These are phyloP conservation scores for Dipodomys ordii DNA, from an alignment of 2,113 vertebrate species.

Conservation along the genomic window DNA sequence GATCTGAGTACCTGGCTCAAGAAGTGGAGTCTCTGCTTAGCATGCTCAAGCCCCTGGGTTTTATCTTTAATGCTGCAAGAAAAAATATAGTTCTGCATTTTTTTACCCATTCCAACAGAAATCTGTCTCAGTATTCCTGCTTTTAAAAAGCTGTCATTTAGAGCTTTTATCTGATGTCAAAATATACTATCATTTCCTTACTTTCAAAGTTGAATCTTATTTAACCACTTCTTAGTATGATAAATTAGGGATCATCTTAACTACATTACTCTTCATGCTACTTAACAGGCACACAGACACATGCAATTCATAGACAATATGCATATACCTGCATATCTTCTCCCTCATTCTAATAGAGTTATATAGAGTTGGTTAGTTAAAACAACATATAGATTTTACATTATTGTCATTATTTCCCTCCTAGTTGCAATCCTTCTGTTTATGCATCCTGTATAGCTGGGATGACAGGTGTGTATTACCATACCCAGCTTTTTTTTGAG, in stretches of 20 bases:
- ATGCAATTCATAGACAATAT: neutral
- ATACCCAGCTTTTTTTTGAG: too few species aligned
- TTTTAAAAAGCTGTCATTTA: neutral
- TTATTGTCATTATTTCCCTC: neutral
- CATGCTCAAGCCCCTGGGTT: too few species aligned
- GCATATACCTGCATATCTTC: neutral
- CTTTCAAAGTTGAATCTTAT: constrained; percentile 12
- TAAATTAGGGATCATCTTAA: neutral
- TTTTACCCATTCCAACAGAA: neutral
- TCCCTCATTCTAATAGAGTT: neutral
- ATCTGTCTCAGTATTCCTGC: neutral
- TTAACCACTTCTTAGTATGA: neutral
- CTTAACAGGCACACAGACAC: neutral
- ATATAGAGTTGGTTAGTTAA: neutral
- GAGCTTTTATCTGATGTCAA: constrained; percentile 24
- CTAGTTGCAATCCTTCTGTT: too few species aligned
- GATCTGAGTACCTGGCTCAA: too few species aligned
- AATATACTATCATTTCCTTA: neutral
- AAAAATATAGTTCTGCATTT: neutral
- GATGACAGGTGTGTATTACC: too few species aligned
- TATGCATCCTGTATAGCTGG: too few species aligned
- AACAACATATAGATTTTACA: neutral
- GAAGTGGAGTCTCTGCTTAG: too few species aligned
- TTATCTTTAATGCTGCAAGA: too few species aligned
- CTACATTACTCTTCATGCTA: neutral